These are phyloP conservation scores for Taeniopygia guttata DNA, from an alignment of 2,797 vertebrate species.

Conservation along the genomic window DNA sequence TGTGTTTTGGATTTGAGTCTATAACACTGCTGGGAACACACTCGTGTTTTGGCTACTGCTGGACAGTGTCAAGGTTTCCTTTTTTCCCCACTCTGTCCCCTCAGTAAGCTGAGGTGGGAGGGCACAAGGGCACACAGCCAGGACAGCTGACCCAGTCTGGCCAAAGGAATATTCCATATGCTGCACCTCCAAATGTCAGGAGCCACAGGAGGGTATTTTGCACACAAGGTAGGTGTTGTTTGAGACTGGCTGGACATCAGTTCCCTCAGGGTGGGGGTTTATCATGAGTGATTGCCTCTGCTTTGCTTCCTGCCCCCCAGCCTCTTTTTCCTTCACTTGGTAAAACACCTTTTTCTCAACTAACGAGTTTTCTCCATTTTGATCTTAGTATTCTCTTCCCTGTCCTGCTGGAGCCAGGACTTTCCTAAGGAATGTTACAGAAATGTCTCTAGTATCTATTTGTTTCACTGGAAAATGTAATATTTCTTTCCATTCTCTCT, in stretches of 20 bases:
- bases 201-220: neutral
- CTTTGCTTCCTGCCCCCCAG: neutral
- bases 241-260: neutral
- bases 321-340: neutral
- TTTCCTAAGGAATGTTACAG: neutral
- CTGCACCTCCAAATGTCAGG: neutral
- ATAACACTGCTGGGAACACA: neutral
- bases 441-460: neutral
- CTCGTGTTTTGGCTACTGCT: rapidly evolving
- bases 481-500: neutral
- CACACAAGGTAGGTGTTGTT: neutral
- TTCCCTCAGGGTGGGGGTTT: neutral
- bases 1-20: neutral
- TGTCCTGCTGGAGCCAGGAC: neutral
- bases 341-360: neutral
- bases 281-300: neutral
- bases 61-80: neutral
- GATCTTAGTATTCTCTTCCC: neutral
- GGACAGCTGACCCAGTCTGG: neutral
- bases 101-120: neutral
- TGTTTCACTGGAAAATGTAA: neutral
- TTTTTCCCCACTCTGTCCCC: neutral
- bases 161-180: neutral
- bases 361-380: neutral
- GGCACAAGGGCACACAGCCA: neutral